Conservation (phyloP, 2,797 vertebrate species). For the Enteromius unitaeniatus region DNA sequence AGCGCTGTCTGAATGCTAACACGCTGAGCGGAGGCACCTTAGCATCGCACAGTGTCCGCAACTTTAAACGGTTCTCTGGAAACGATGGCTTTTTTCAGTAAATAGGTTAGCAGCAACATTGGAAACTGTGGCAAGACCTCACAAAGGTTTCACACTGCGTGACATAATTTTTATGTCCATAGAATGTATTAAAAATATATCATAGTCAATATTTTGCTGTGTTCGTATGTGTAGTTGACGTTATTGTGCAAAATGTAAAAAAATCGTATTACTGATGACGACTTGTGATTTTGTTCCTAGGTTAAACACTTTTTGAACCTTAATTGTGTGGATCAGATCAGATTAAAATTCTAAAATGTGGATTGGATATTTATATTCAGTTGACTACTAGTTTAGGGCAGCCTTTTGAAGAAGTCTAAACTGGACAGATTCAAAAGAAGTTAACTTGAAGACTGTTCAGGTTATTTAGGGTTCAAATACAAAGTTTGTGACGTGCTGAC, state of each 20-base stretch:
- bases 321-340: too few relatives aligned
- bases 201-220: too few relatives aligned
- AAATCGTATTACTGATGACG: too few relatives aligned
- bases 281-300: too few relatives aligned
- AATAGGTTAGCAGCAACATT: neutral
- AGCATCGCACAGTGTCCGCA: neutral
- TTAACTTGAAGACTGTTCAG: neutral
- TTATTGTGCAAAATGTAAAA: too few relatives aligned
- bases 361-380: too few relatives aligned
- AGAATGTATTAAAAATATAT: too few relatives aligned
- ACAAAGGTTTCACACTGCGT: neutral
- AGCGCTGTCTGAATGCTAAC: conserved; percentile 18
- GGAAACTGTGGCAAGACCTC: neutral
- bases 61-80: neutral
- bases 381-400: neutral
- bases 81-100: neutral
- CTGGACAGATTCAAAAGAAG: neutral
- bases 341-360: too few relatives aligned
- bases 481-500: neutral
- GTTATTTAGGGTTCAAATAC: neutral
- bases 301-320: too few relatives aligned
- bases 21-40: conserved; percentile 17
- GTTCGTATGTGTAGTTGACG: too few relatives aligned
- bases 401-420: neutral
- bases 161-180: neutral